Percentiles rank a stretch among this genome's conserved stretches.
Evolutionary conservation across 1,140 invertebrate genomes (phyloP).

Genomic region (Penaeus japonicus): DNA sequence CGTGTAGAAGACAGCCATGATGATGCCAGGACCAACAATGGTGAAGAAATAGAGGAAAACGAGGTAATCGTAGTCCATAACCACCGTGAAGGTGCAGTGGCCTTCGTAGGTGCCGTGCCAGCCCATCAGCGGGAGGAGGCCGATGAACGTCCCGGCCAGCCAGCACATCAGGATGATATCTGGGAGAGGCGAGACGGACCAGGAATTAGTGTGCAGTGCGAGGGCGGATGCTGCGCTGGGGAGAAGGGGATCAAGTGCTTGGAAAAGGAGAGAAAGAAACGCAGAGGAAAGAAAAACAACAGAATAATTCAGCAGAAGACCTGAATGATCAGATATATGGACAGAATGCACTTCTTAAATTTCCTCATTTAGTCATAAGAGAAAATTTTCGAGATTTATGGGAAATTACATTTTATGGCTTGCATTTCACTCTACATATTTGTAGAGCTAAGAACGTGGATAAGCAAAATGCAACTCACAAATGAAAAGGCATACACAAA

Average conservation of each 20-base stretch:
- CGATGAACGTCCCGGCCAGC: slow-evolving; percentile 80
- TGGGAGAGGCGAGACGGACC: slow-evolving; percentile 65
- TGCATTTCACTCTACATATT: no score
- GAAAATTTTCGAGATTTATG: not conserved
- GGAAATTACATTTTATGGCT: no score
- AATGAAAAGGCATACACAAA: no score
- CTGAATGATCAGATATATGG: not conserved
- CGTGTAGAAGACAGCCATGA: slow-evolving; percentile 84
- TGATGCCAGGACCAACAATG: slow-evolving; percentile 83
- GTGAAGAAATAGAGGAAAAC: slow-evolving; percentile 89
- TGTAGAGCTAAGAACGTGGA: no score
- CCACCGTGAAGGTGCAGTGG: slow-evolving; percentile 79
- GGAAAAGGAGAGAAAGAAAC: not conserved
- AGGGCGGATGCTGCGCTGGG: not conserved
- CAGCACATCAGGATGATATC: slow-evolving; percentile 86
- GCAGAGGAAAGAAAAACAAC: not conserved
- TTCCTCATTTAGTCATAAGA: no score
- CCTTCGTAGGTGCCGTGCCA: slow-evolving; percentile 73
- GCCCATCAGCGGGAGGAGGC: slow-evolving; percentile 84
- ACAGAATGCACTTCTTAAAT: not conserved
- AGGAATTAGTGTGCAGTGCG: not conserved
- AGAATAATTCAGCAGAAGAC: not conserved
- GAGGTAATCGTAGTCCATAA: slow-evolving; percentile 88
- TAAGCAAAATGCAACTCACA: no score
- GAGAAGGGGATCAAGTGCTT: not conserved